Evolutionary conservation across 2,888 invertebrate species (phyloP), one percentile per base, ranked within the genome.

Genomic region (Mechanitis messenoides): DNA sequence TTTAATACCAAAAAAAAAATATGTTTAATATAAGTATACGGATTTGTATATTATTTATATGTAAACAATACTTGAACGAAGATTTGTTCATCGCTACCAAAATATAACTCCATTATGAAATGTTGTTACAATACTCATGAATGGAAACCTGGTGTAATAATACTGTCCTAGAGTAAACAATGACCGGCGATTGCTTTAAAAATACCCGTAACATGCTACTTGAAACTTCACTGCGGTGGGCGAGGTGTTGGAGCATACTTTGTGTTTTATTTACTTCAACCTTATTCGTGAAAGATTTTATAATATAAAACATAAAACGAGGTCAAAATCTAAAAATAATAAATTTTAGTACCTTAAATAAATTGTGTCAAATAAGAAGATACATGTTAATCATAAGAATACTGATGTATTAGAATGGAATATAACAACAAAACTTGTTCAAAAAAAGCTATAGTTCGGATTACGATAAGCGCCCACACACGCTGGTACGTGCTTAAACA

Each of bases 91-190:
- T 31, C 11, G 31, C 9, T 50, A 50, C 31, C 50, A 50, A 28
- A 47, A 47, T 35, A n/a, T 47, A 47, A 47, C 6, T 47, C 28
- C 20, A 47, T n/a, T 20, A 47, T n/a, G 33, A 53, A 55, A 42
- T 58, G 59, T 66, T 66, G 64, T 65, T 68, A 69, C 66, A 69
- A 68, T 64, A 68, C 60, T 56, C 33, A 33, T 58, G 42, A 69
- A 62, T 50, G 58, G 55, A 64, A 62, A 69, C 66, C 63, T 56
- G 58, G 47, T 62, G 63, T 78, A 80, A 81, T 79, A 85, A 84
- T 82, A 79, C 78, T 82, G 83, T 85, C 81, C 77, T 75, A 81
- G 85, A 78, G 81, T 83, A 86, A 87, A 87, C 86, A 87, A 83
- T 84, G 84, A 78, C 68, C 66, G 68, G 78, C 76, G 73, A 75